Percentiles rank a stretch among this genome's conserved stretches.
Conservation (phyloP, 2,888 invertebrate species). For the Carpatolechia fugitivella region DNA sequence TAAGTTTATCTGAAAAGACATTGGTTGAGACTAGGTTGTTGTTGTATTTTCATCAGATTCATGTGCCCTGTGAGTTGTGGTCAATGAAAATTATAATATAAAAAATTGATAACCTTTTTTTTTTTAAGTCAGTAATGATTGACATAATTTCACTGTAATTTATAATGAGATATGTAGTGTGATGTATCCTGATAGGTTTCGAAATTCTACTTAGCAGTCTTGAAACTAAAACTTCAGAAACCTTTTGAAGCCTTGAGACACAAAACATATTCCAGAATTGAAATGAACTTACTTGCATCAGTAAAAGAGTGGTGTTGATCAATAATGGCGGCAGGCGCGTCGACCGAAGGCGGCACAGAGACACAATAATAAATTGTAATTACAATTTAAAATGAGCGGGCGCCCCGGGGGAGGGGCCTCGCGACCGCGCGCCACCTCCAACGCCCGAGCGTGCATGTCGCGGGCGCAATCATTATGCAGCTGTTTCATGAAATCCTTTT, state of each 20-base stretch:
- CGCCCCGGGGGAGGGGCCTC: constrained; percentile 73
- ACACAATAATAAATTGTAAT: constrained; percentile 79
- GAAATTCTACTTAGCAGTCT: too few species aligned
- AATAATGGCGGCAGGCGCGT: constrained; percentile 71
- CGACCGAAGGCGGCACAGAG: constrained; percentile 76
- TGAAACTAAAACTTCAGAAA: too few species aligned
- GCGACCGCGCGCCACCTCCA: constrained; percentile 40
- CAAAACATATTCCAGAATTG: background rate
- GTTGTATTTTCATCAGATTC: too few species aligned
- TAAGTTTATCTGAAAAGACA: constrained; percentile 8
- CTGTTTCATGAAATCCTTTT: background rate
- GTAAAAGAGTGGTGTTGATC: constrained; percentile 28
- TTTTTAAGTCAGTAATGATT: too few species aligned
- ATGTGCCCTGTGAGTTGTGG: too few species aligned
- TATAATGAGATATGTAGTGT: too few species aligned
- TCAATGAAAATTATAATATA: too few species aligned
- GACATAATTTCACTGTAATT: too few species aligned
- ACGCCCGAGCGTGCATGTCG: constrained; percentile 23
- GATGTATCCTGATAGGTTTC: too few species aligned
- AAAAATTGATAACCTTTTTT: too few species aligned
- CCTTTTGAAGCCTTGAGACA: too few species aligned
- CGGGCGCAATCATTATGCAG: background rate
- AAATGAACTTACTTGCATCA: too few species aligned
- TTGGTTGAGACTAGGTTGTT: background rate
- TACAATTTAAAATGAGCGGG: constrained; percentile 80